A percentile compares a stretch with the other conserved stretches of the same genome.
These are phyloP conservation scores for Agapetus fuscipes DNA, from an alignment of 2,888 invertebrate genomes.

Conservation along the genomic window DNA sequence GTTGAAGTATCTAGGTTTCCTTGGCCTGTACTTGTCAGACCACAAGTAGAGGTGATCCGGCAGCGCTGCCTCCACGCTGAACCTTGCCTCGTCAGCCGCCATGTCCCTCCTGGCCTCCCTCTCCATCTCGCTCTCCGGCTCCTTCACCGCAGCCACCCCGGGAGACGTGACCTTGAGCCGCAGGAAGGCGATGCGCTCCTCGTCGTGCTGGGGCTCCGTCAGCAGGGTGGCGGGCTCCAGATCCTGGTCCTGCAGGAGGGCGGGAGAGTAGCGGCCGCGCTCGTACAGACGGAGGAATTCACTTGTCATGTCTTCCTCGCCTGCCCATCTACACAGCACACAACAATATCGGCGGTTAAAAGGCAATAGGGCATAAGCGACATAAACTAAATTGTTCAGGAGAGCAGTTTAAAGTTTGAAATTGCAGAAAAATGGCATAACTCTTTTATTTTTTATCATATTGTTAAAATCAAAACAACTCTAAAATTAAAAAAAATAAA, in stretches of 20 bases:
- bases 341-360: neutral
- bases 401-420: too few relatives aligned
- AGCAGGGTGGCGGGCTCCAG: conserved; percentile 68
- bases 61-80: conserved; percentile 81
- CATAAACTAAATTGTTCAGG: too few relatives aligned
- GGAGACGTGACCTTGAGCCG: conserved; percentile 56
- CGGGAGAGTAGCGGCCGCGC: conserved; percentile 79
- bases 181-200: conserved; percentile 61
- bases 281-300: conserved; percentile 61
- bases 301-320: conserved; percentile 40
- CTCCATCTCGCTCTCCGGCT: conserved; percentile 29
- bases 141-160: conserved; percentile 12
- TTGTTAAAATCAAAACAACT: too few relatives aligned
- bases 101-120: conserved; percentile 76
- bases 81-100: conserved; percentile 79
- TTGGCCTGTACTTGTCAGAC: conserved; percentile 96
- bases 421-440: too few relatives aligned
- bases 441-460: too few relatives aligned
- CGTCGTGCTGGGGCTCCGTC: conserved; percentile 66
- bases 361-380: too few relatives aligned
- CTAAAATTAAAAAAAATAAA: too few relatives aligned
- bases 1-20: conserved; percentile 98
- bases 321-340: conserved; percentile 27
- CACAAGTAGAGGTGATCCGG: conserved; percentile 85
- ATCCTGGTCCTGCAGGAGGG: conserved; percentile 49